A percentile compares a stretch with the other conserved stretches of the same genome.
Conservation (phyloP, 2,797 vertebrate genomes). For the Enteromius fasciolatus region DNA sequence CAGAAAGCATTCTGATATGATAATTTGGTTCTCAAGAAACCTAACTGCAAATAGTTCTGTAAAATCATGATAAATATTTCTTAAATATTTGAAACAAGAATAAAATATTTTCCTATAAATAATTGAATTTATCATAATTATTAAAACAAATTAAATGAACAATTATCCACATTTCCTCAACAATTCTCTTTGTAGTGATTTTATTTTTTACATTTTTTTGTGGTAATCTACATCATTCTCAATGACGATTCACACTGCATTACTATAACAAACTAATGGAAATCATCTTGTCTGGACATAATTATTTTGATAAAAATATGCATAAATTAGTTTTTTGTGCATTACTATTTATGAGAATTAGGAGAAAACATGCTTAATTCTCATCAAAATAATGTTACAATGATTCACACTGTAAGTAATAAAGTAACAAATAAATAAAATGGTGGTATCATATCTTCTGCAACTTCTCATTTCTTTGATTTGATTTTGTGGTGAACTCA, state of each 20-base stretch:
- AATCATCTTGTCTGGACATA: neutral
- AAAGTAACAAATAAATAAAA: neutral
- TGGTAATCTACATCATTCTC: neutral
- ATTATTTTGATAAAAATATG: neutral
- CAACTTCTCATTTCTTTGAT: neutral
- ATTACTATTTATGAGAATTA: neutral
- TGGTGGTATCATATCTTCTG: neutral
- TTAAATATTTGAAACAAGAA: too few relatives aligned
- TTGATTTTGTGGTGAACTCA: neutral
- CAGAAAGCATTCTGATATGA: too few relatives aligned
- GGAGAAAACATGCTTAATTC: neutral
- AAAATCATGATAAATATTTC: too few relatives aligned
- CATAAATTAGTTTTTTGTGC: neutral
- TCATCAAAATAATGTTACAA: neutral
- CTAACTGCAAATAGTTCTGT: too few relatives aligned
- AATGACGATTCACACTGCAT: neutral
- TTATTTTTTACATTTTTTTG: too few relatives aligned
- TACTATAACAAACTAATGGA: neutral
- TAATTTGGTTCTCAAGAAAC: too few relatives aligned
- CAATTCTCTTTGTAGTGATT: neutral
- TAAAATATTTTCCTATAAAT: too few relatives aligned
- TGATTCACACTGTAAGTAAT: neutral
- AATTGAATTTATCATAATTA: too few relatives aligned
- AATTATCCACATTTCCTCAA: too few relatives aligned
- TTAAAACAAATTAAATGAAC: too few relatives aligned